Percentiles rank a stretch among this genome's conserved stretches.
Conservation (phyloP, 1,140 invertebrate species). For the Muscidifurax raptorellus region DNA sequence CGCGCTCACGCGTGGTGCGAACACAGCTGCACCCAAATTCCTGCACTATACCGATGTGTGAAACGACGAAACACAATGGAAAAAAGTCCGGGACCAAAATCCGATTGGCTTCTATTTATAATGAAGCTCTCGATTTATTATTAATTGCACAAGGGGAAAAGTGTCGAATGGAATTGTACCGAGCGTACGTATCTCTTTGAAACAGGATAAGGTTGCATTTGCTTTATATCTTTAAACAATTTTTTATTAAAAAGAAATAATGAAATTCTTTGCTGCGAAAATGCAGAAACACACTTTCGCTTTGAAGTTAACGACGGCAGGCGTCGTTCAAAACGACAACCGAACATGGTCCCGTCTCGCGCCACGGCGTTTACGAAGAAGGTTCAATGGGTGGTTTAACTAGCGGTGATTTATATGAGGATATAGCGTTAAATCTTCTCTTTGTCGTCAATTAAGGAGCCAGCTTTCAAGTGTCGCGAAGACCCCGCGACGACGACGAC, state of each 20-base stretch:
- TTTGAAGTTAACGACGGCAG: background rate
- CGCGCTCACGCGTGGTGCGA: too few species aligned
- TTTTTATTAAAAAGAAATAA: too few species aligned
- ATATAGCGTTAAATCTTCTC: constrained; percentile 44
- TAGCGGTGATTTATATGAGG: constrained; percentile 28
- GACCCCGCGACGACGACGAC: background rate
- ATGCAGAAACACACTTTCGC: background rate
- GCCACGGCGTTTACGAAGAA: constrained; percentile 10
- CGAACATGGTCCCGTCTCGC: background rate
- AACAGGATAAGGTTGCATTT: too few species aligned
- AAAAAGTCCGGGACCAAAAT: too few species aligned
- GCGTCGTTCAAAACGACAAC: constrained; percentile 5
- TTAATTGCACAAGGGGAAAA: too few species aligned
- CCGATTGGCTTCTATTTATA: too few species aligned
- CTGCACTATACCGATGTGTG: too few species aligned
- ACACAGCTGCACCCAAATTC: background rate
- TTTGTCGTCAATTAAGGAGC: constrained; percentile 45
- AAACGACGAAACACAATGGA: too few species aligned
- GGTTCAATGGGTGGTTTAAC: constrained; percentile 34
- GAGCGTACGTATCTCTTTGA: too few species aligned
- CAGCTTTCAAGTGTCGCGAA: constrained; percentile 37
- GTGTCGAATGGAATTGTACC: too few species aligned
- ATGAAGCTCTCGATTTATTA: too few species aligned
- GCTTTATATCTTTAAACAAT: too few species aligned
- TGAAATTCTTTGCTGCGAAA: background rate